Evolutionary conservation across 2,888 invertebrate species (phyloP).

Genomic region (Lasioglossum figueresi): DNA sequence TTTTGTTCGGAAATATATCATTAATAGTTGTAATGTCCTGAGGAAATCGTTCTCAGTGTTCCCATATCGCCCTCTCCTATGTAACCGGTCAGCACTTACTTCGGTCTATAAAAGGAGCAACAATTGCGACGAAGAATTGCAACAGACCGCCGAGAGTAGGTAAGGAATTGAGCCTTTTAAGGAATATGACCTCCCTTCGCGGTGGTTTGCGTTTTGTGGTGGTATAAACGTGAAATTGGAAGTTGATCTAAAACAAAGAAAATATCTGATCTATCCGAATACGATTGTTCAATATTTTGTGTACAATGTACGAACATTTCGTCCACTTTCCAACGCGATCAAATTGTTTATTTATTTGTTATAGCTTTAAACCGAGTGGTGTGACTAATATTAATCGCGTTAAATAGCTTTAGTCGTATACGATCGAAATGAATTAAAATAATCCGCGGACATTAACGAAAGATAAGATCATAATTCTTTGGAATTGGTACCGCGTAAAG

Average conservation of each 20-base stretch:
- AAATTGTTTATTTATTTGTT: too few relatives aligned
- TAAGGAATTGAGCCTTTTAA: slow-evolving; percentile 1
- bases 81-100: background rate
- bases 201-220: background rate
- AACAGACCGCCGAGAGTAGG: background rate
- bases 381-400: too few relatives aligned
- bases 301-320: too few relatives aligned
- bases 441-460: too few relatives aligned
- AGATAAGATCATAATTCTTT: background rate
- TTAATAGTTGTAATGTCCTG: background rate
- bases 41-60: background rate
- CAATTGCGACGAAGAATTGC: background rate
- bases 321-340: too few relatives aligned
- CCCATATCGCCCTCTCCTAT: background rate
- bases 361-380: too few relatives aligned
- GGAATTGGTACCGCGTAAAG: background rate
- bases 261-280: background rate
- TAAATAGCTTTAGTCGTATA: too few relatives aligned
- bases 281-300: background rate
- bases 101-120: slow-evolving; percentile 1
- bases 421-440: background rate
- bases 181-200: slow-evolving; percentile 1
- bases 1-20: too few relatives aligned
- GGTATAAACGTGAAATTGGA: background rate
- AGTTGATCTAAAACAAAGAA: background rate